These are phyloP conservation scores for Babylonia areolata DNA, from an alignment of 1,140 invertebrate genomes.

Conservation along the genomic window DNA sequence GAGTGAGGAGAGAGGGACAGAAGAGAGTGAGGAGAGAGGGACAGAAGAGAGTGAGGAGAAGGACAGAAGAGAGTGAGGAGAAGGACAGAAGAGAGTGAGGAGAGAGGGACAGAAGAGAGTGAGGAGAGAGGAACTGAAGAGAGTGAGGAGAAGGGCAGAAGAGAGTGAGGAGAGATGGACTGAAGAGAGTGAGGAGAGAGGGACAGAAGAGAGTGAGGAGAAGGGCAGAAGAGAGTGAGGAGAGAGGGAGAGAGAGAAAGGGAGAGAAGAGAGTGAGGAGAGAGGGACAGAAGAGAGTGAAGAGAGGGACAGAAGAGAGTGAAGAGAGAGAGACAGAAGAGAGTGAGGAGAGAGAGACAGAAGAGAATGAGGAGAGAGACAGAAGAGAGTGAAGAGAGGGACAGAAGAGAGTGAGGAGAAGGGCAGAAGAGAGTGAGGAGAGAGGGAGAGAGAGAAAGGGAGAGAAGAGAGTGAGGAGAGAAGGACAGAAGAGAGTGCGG, in stretches of 20 bases:
- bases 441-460: constrained; percentile 16
- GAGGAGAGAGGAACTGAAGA: too few relatives aligned
- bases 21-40: neutral
- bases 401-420: neutral
- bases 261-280: constrained; percentile 28
- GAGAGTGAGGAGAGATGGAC: constrained; percentile 10
- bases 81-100: constrained; percentile 12
- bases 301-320: neutral
- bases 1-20: too few relatives aligned
- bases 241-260: constrained; percentile 32
- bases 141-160: neutral
- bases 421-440: neutral
- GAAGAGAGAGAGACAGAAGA: neutral
- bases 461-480: neutral
- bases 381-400: neutral
- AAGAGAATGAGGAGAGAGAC: neutral
- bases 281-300: neutral
- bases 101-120: too few relatives aligned
- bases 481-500: too few relatives aligned
- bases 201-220: neutral
- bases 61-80: neutral
- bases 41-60: neutral
- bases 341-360: too few relatives aligned
- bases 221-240: too few relatives aligned
- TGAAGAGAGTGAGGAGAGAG: too few relatives aligned